Evolutionary conservation across 2,113 vertebrate genomes (phyloP), one percentile per base, ranked within the genome.

Genomic region (Sitta europaea): DNA sequence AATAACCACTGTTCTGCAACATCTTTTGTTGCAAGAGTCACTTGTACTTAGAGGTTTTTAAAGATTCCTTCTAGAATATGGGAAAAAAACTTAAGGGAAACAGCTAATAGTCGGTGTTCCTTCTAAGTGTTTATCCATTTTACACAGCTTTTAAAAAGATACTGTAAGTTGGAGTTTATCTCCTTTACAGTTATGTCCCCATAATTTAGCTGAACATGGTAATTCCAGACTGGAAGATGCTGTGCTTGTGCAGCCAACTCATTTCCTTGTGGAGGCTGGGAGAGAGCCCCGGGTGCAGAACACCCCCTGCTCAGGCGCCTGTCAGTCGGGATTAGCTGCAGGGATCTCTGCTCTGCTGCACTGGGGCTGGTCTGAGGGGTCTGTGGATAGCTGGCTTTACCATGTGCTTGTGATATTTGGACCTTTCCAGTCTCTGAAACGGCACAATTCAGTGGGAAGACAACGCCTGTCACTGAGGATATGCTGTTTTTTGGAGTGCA

Each of bases 201-300:
- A 1, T 42, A 40, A 38, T 35, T 67, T n/a, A 63, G 14, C 42
- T 23, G 48, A 45, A n/a, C 12, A 9, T 8, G 3, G 48, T 58
- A 24, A 42, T 42, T 53, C 5, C 27, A 3, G 51, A 4, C 12
- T 67, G 62, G 62, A 48, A 67, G 71, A 16, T 16, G 9, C 10
- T 4, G 20, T 38, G 71, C 17, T 83, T 71, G 62, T 71, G 36
- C 51, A 38, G 36, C 29, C 5, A 3, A 0, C 25, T 65, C 6
- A 10, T 82, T 65, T 70, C 59, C 22, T 22, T 9, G 25, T 28
- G 47, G 42, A 35, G 66, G 25, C 57, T 21, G 79, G 50, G 42
- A 35, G 45, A 12, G 43, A 27, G 54, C n/a, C n/a, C 29, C 0
- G 0, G 78, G 35, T 27, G 2, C 36, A 65, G 90, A 42, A 0